Percentiles rank a stretch among this genome's conserved stretches.
Conservation (phyloP, 2,797 vertebrate genomes). For the Chlorospingus semifuscus region DNA sequence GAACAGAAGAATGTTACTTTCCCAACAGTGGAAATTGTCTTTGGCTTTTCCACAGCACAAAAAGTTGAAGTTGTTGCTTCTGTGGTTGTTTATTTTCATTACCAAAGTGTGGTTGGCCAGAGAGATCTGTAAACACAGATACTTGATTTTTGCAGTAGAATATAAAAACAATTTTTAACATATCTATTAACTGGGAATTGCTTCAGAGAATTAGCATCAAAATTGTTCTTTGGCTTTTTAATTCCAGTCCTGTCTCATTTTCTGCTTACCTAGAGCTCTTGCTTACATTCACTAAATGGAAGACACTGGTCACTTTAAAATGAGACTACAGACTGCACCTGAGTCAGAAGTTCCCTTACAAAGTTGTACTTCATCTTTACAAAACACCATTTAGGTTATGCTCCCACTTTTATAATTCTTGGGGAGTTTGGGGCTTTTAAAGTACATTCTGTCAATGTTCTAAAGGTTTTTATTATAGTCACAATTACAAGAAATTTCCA, state of each 20-base stretch:
- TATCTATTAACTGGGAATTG: neutral
- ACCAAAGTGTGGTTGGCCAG: neutral
- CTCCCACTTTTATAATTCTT: neutral
- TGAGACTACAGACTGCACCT: neutral
- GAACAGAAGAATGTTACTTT: neutral
- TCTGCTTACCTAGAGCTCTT: neutral
- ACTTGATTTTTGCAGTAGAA: neutral
- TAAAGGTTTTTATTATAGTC: neutral
- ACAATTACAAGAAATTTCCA: neutral
- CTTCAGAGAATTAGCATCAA: neutral
- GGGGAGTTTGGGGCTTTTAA: neutral
- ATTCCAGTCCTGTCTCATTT: neutral
- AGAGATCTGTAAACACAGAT: neutral
- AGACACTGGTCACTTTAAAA: neutral
- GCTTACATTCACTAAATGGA: neutral
- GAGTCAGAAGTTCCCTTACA: neutral
- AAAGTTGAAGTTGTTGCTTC: neutral
- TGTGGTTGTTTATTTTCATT: neutral
- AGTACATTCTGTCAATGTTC: neutral
- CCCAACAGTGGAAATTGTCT: neutral
- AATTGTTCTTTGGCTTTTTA: neutral
- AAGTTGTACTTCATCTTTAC: neutral
- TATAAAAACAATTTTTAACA: neutral
- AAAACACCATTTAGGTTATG: neutral
- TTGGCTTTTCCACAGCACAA: neutral